A percentile compares a stretch with the other conserved stretches of the same genome.
Conservation (phyloP, 2,888 invertebrate species). For the Myathropa florea region DNA sequence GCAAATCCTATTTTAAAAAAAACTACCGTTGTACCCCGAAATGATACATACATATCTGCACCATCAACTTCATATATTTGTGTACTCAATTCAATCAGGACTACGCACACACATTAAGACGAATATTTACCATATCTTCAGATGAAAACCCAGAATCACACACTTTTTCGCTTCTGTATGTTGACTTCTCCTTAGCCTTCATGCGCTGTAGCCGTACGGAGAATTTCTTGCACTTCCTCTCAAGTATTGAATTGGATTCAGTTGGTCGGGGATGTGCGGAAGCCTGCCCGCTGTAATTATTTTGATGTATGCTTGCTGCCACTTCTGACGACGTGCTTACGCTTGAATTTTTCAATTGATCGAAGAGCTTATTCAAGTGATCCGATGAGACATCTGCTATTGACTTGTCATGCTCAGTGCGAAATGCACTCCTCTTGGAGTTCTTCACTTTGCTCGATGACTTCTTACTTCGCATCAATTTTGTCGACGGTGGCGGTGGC, state of each 20-base stretch:
- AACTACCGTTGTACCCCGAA: too few species aligned
- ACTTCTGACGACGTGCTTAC: background rate
- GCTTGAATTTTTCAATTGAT: constrained; percentile 46
- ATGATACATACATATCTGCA: background rate
- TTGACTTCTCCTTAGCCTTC: background rate
- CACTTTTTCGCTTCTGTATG: constrained; percentile 1
- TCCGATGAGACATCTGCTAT: constrained; percentile 48
- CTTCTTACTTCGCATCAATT: background rate
- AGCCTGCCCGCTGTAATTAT: constrained; percentile 37
- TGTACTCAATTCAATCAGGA: background rate
- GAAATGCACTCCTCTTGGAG: background rate
- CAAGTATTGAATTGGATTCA: background rate
- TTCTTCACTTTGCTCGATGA: background rate
- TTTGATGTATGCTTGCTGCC: background rate
- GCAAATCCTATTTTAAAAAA: too few species aligned
- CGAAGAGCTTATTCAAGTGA: constrained; percentile 45
- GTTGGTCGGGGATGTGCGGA: constrained; percentile 1
- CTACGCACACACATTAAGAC: background rate
- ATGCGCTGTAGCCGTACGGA: constrained; percentile 12
- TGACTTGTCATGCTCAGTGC: constrained; percentile 39
- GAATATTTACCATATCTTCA: constrained; percentile 45
- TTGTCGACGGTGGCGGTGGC: constrained; percentile 13
- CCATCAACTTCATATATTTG: background rate
- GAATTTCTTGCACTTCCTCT: constrained; percentile 17
- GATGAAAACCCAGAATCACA: constrained; percentile 61